Evolutionary conservation across 2,888 invertebrate species (phyloP).

Genomic region (Trachelus troglodyta): DNA sequence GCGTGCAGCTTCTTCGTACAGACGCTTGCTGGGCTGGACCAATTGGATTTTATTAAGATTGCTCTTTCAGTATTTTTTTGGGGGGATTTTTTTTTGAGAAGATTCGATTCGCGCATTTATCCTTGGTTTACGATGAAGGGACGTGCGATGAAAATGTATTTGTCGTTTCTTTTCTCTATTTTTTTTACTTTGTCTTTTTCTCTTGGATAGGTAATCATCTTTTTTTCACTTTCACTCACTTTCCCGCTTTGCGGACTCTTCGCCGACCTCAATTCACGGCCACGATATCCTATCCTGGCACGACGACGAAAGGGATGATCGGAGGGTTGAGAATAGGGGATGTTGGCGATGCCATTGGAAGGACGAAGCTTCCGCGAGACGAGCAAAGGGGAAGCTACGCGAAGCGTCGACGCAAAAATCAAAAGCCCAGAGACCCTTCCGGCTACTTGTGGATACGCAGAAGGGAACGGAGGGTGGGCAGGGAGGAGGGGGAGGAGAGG

Average conservation of each 20-base stretch:
- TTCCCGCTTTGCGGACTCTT: background rate
- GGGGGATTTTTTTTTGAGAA: background rate
- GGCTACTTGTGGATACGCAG: background rate
- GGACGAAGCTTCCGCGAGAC: background rate
- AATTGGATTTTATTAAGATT: background rate
- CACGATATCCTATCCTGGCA: background rate
- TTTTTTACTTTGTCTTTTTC: background rate
- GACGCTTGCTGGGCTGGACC: background rate
- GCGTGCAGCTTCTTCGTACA: background rate
- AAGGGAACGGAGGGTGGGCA: background rate
- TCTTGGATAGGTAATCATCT: background rate
- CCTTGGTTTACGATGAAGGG: background rate
- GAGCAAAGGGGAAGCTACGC: background rate
- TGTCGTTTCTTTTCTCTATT: too few species aligned
- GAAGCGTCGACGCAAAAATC: background rate
- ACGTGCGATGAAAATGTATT: too few species aligned
- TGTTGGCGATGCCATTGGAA: background rate
- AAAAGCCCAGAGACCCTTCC: background rate
- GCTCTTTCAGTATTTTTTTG: background rate
- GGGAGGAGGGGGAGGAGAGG: background rate
- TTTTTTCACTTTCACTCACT: background rate
- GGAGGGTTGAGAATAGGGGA: background rate
- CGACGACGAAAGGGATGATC: background rate
- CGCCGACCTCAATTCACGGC: background rate
- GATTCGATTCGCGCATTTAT: background rate